Conservation (phyloP, 2,888 invertebrate genomes). For the Incurvaria masculella region DNA sequence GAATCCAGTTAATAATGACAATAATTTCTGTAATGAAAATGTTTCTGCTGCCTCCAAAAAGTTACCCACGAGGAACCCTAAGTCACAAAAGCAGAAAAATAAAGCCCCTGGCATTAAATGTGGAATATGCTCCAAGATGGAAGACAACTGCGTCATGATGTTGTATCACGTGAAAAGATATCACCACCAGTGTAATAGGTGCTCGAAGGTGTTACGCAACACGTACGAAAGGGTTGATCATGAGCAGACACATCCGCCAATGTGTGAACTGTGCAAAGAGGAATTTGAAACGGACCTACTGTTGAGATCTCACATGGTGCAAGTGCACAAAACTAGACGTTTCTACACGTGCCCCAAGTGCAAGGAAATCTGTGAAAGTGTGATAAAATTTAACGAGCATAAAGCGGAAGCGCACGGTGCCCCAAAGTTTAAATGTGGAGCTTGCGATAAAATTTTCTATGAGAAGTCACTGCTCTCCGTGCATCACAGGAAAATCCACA, state of each 20-base stretch:
- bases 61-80: too few relatives aligned
- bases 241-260: neutral
- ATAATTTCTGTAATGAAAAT: too few relatives aligned
- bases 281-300: neutral
- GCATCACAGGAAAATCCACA: conserved; percentile 27
- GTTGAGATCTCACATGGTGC: neutral
- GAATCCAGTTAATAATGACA: too few relatives aligned
- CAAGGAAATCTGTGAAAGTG: neutral
- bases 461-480: neutral
- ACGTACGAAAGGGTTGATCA: neutral
- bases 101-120: too few relatives aligned
- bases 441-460: neutral
- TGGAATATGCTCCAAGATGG: too few relatives aligned
- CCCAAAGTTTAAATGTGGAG: neutral
- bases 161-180: neutral
- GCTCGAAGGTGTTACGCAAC: neutral
- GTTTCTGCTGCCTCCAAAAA: too few relatives aligned
- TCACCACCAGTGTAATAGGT: neutral
- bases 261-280: neutral
- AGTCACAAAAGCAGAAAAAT: too few relatives aligned
- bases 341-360: neutral
- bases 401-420: neutral
- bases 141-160: too few relatives aligned
- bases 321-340: neutral
- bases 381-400: too few relatives aligned